Percentiles rank a stretch among this genome's conserved stretches.
Conservation (phyloP, 1,140 invertebrate genomes). For the Pseudobourletiella spinata region DNA sequence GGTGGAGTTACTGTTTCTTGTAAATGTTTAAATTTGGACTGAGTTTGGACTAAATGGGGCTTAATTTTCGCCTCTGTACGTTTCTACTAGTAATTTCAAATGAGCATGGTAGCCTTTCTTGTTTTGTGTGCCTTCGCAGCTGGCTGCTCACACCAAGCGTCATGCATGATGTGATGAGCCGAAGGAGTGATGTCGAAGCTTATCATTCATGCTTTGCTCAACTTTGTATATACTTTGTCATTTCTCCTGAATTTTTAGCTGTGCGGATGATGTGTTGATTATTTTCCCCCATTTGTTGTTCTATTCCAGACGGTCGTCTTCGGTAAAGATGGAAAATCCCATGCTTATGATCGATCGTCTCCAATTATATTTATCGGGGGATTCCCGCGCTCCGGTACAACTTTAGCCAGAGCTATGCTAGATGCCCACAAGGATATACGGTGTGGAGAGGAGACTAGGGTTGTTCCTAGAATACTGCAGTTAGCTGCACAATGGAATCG, state of each 20-base stretch:
- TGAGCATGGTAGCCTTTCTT: not conserved
- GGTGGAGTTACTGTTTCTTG: not conserved
- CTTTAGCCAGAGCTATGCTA: slow-evolving; percentile 92
- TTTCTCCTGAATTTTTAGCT: not conserved
- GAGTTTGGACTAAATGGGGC: not conserved
- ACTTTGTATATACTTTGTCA: not conserved
- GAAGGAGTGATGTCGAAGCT: too few species aligned
- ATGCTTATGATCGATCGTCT: slow-evolving; percentile 67
- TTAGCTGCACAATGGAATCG: slow-evolving; percentile 87
- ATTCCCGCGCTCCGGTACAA: slow-evolving; percentile 92
- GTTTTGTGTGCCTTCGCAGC: not conserved
- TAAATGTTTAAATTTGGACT: not conserved
- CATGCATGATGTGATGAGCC: too few species aligned
- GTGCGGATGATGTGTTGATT: not conserved
- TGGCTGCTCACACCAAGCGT: not conserved
- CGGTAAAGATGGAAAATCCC: slow-evolving; percentile 33
- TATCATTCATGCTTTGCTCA: not conserved
- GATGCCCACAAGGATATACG: slow-evolving; percentile 72
- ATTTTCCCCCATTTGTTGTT: not conserved
- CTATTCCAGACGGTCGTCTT: slow-evolving; percentile 25
- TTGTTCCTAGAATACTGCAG: slow-evolving; percentile 88
- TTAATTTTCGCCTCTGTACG: not conserved
- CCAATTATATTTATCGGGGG: slow-evolving; percentile 95
- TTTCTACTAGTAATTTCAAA: not conserved
- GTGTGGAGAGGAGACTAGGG: slow-evolving; percentile 95